Percentiles rank a stretch among this genome's conserved stretches.
These are phyloP conservation scores for Sphyrna mokarran DNA, from an alignment of 2,113 vertebrate genomes.

Conservation along the genomic window DNA sequence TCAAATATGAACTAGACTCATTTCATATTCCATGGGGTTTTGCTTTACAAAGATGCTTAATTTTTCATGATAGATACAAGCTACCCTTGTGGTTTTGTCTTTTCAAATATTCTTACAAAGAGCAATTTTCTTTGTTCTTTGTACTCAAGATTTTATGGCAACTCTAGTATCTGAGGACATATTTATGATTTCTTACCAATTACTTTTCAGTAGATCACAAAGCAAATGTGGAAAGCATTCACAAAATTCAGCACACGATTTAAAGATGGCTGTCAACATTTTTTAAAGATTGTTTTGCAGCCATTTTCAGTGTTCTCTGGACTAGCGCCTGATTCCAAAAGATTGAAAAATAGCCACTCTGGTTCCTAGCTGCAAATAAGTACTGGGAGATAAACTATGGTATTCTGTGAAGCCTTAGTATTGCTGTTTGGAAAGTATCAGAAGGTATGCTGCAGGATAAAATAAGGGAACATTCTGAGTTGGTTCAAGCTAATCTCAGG, in stretches of 20 bases:
- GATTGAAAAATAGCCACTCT: neutral
- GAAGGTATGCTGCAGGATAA: neutral
- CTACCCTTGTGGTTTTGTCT: neutral
- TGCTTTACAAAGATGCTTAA: neutral
- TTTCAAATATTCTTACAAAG: neutral
- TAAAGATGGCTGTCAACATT: neutral
- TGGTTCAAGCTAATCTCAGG: neutral
- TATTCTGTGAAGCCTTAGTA: neutral
- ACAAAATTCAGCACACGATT: neutral
- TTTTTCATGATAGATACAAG: neutral
- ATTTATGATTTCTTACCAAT: neutral
- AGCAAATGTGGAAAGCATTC: neutral
- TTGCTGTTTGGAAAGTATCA: neutral
- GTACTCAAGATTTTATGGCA: neutral
- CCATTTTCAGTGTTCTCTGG: neutral
- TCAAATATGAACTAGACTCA: neutral
- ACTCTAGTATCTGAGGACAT: neutral
- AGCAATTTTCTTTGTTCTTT: too few species aligned
- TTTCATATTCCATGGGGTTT: neutral
- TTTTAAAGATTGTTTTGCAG: neutral
- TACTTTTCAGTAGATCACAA: neutral
- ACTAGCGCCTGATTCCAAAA: neutral
- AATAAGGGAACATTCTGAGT: neutral
- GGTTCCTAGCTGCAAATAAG: neutral
- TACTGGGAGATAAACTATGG: neutral